Percentiles rank a stretch among this genome's conserved stretches.
Conservation (phyloP, 2,797 vertebrate genomes). For the Ctenopoma kingsleyae region DNA sequence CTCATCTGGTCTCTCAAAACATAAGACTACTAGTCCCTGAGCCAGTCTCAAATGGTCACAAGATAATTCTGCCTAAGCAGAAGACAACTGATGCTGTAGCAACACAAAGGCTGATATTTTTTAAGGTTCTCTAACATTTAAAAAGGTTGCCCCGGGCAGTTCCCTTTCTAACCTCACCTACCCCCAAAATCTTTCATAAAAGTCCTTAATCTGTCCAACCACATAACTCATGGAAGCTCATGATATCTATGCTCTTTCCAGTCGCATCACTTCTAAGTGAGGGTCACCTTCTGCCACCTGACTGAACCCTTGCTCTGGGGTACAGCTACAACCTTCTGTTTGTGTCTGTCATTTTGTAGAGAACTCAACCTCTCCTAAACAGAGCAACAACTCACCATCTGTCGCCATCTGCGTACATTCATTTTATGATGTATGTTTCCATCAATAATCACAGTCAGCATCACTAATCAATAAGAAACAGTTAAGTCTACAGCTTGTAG, state of each 20-base stretch:
- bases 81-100: not conserved
- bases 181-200: not conserved
- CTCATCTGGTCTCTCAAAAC: too few species aligned
- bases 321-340: not conserved
- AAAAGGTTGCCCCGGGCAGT: not conserved
- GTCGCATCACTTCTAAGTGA: slow-evolving; percentile 23
- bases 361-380: not conserved
- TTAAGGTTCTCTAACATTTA: too few species aligned
- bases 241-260: slow-evolving; percentile 16
- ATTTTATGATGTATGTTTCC: not conserved
- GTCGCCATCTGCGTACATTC: slow-evolving; percentile 6
- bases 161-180: not conserved
- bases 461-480: not conserved
- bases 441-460: not conserved
- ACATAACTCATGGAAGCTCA: not conserved
- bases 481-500: slow-evolving; percentile 35
- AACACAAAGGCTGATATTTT: not conserved
- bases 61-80: too few species aligned
- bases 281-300: slow-evolving; percentile 44
- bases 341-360: not conserved
- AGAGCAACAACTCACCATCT: not conserved
- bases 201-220: slow-evolving; percentile 24
- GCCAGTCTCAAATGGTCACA: too few species aligned
- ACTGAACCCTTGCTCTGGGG: slow-evolving; percentile 21
- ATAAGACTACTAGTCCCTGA: too few species aligned